Base-by-base conservation (phyloP, 92 coral and sea anemone genomes). In the Epizoanthus illoricatus region DNA sequence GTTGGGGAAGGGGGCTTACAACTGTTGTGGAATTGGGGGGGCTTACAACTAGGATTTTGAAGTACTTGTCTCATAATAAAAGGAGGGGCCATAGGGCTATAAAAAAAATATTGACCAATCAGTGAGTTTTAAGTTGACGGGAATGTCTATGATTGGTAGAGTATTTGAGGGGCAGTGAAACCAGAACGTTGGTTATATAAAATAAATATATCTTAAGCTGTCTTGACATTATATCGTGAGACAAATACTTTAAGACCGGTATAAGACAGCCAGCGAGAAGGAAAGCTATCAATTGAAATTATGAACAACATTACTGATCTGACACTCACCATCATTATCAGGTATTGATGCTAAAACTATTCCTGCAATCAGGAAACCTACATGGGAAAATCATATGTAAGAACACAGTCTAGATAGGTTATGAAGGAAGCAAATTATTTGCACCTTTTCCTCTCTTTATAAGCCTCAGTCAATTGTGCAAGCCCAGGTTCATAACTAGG, bases 321-420 rank as follows among this genome's bases (percentile, higher is more conserved):
- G 69, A 62, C 75, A 59, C 74, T 83, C 81, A 86, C 90, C 93
- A 62, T 89, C 88, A 81, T 89, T 73, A 2, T 87, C 85, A 40
- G 91, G 88, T 20, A 91, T 19, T 45, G 91, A 86, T 18, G 98
- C 90, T 43, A 95, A 80, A 49, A 88, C 92, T 45, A 93, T 95
- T 72, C 95, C 98, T 76, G 97, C 85, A 84, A 95, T 87, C 58
- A 93, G 86, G 85, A 95, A 95, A 13, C 88, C 98, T 95, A 54
- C 42, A 76, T 39, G 43, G 54, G 49, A 42, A 84, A 65, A 68
- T 7, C 57, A 43, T 49, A 67, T 12, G 7, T 66, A 6, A 66
- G 16, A 24, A 24, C 45, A 66, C 42, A 10, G 7, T 20, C 56
- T 5, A 21, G 4, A 40, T 17, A 45, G 36, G 36, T 28, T 3